Conservation (phyloP, 2,888 invertebrate species). For the Caenorhabditis panamensis region DNA sequence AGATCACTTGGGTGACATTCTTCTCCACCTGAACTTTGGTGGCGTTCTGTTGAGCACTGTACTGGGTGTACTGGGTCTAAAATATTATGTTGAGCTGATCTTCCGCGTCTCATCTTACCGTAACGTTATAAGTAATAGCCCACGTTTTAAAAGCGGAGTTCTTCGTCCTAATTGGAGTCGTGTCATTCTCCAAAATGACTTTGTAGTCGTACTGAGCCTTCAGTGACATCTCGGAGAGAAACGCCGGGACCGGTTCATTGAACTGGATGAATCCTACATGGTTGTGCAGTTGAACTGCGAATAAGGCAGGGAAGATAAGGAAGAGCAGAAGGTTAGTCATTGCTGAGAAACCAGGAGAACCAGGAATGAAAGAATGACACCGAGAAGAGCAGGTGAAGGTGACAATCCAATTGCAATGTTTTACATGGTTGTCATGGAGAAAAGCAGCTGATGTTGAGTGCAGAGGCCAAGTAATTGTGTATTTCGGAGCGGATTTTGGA, state of each 20-base stretch:
- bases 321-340: conserved; percentile 10
- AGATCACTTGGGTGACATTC: conserved; percentile 41
- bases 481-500: too few species aligned
- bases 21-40: conserved; percentile 29
- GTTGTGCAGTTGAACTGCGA: conserved; percentile 27
- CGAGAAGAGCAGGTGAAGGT: not conserved
- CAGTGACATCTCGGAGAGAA: conserved; percentile 24
- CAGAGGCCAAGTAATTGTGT: not conserved
- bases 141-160: conserved; percentile 23
- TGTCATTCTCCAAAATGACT: conserved; percentile 34
- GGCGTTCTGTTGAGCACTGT: conserved; percentile 8
- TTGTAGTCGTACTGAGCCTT: conserved; percentile 53
- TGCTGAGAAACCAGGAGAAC: too few species aligned
- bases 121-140: conserved; percentile 38
- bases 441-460: conserved; percentile 3
- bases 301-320: conserved; percentile 13
- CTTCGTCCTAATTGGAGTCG: conserved; percentile 1
- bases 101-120: not conserved
- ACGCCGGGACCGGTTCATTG: conserved; percentile 21
- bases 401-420: conserved; percentile 12
- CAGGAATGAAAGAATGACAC: too few species aligned
- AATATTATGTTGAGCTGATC: not conserved
- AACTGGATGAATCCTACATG: conserved; percentile 42
- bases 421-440: conserved; percentile 26
- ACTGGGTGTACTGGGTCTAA: conserved; percentile 26